Evolutionary conservation across 2,113 vertebrate species (phyloP), one percentile per base, ranked within the genome.

Genomic region (Pelmatolapia mariae): DNA sequence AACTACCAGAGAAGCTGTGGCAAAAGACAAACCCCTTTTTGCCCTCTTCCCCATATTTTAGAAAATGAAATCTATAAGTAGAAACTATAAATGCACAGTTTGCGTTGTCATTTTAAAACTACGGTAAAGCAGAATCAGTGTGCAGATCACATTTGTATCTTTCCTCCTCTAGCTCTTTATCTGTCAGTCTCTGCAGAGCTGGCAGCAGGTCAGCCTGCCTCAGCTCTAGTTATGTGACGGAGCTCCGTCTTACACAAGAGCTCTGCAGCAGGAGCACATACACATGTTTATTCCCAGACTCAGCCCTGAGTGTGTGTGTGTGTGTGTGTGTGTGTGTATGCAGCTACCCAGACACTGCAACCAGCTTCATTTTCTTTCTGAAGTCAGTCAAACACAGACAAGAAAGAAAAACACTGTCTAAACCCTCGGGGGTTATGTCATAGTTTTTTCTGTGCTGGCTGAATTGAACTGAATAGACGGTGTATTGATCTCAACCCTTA

Each of bases 201-300:
- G 91, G 90, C 90, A 87, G 54, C 53, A 43, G 87, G 88, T 93
- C 92, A 91, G 85, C 56, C n/a, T 56, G 59, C 81, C 59, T 87
- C 40, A 56, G 87, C 76, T 85, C 83, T 87, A 8, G 24, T 90
- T 94, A 94, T 76, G 88, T 93, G 91, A 91, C 87, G 80, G 76
- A 79, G 81, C 71, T 87, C 90, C 33, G 81, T 91, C 79, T 95
- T 93, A 94, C 91, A 82, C 90, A 95, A 95, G 68, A 89, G 86
- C 86, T 88, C 90, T 93, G 94, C 92, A 92, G 93, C 31, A 87
- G 45, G 22, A 61, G 24, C 80, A 66, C 56, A 54, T 40, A 40
- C 71, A 52, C 24, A 4, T 61, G 31, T 83, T 80, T 43, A 59
- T 59, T 59, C 68, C 10, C 6, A 47, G 59, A 45, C 24, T 63